Percentiles rank a stretch among this genome's conserved stretches.
Conservation (phyloP, 2,113 vertebrate species). For the Caretta caretta region DNA sequence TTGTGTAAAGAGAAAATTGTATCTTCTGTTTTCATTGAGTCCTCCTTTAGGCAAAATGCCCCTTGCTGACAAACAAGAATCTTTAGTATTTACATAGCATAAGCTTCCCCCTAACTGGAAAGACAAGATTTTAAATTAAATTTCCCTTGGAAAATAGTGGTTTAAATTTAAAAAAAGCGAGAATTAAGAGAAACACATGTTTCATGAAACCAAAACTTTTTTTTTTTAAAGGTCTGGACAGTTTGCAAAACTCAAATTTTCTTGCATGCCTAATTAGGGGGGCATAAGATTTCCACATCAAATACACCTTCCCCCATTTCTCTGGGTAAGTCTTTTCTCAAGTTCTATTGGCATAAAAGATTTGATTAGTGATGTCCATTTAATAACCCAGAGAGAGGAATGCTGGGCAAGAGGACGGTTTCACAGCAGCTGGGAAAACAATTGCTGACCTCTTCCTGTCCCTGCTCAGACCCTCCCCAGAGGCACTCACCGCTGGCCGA, state of each 20-base stretch:
- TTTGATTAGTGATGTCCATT: conserved; percentile 22
- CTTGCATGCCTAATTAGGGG: neutral
- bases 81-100: neutral
- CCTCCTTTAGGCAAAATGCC: conserved; percentile 14
- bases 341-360: conserved; percentile 7
- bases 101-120: neutral
- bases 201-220: neutral
- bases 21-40: neutral
- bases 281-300: neutral
- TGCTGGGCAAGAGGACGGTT: conserved; percentile 21
- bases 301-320: neutral
- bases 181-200: neutral
- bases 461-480: too few species aligned
- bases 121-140: neutral
- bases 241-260: neutral
- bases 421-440: neutral
- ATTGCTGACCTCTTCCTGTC: too few species aligned
- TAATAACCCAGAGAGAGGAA: conserved; percentile 28
- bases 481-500: too few species aligned
- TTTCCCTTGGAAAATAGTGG: neutral
- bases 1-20: neutral
- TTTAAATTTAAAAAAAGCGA: neutral
- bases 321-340: neutral
- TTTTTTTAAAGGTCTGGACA: neutral
- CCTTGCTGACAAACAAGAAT: neutral